These are phyloP conservation scores for Ascaphus truei DNA, from an alignment of 2,113 vertebrate genomes.

Conservation along the genomic window DNA sequence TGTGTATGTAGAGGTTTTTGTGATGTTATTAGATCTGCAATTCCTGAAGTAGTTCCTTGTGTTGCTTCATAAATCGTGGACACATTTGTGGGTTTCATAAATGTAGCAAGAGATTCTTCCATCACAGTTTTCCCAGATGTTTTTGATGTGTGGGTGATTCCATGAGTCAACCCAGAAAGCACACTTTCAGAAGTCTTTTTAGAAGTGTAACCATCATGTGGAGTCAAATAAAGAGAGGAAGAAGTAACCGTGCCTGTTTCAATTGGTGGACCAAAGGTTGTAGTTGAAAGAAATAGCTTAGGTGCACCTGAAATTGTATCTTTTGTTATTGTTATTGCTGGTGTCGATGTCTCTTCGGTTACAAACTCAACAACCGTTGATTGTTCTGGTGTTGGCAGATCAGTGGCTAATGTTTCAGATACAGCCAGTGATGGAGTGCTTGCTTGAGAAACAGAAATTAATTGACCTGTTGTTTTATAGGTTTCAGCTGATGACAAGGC, in stretches of 20 bases:
- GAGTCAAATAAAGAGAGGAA: accelerated
- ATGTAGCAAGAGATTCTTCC: constrained; percentile 22
- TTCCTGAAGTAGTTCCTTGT: background rate
- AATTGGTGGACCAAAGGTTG: constrained; percentile 22
- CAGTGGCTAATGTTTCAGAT: constrained; percentile 29
- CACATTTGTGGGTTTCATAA: background rate
- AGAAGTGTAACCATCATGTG: background rate
- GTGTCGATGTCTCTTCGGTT: background rate
- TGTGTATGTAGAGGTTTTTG: background rate
- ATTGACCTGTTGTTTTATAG: background rate
- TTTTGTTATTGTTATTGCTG: constrained; percentile 39
- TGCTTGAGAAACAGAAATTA: background rate
- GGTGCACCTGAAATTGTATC: constrained; percentile 41
- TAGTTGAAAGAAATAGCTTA: constrained; percentile 41
- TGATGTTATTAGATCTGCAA: too few relatives aligned
- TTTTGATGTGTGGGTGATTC: background rate
- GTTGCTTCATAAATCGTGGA: constrained; percentile 26
- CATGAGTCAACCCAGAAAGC: background rate
- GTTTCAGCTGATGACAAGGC: constrained; percentile 13
- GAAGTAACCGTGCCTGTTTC: background rate
- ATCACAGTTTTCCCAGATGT: constrained; percentile 23
- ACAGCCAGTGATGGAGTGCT: constrained; percentile 9
- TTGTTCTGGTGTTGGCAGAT: background rate
- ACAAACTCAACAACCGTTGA: constrained; percentile 9
- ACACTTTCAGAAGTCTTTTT: background rate